Base-by-base conservation (phyloP, 2,888 invertebrate genomes). In the Itoplectis maculator region DNA sequence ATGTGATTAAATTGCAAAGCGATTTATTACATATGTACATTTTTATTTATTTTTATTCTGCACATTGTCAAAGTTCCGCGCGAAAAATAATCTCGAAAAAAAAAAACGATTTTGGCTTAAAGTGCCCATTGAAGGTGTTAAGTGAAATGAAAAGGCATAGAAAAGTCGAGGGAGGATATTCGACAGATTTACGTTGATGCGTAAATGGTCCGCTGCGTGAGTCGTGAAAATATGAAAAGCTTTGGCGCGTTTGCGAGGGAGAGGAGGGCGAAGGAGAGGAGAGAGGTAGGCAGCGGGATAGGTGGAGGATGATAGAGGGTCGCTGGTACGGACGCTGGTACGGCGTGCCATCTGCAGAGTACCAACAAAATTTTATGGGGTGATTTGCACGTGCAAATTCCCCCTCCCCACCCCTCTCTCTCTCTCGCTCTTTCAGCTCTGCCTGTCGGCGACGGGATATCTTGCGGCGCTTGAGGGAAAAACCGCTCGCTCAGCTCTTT, bases 331-430 rank as follows among this genome's bases (percentile, higher is more conserved):
- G 42, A 74, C 40, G 15, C 45, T 72, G 54, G 18, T 59, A 35
- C 37, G 45, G 47, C 68, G 82, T 79, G 78, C 75, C 79, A 81
- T 79, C 74, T 74, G 75, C 83, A 70, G 69, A 75, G 75, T 77
- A 73, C 76, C 83, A 74, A 84, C 81, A 81, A 83, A 86, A 84
- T 85, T 82, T 85, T 81, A 84, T 81, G 76, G 76, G 76, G 77
- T 78, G 76, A 84, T 85, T 85, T 84, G 69, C 76, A 75, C 82
- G 83, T 80, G 83, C 75, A 79, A 85, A 86, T 81, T 82, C 76
- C 78, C 29, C 65, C 37, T 40, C 51, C 47, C 40, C 47, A 7
- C 13, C 0, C 54, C 20, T 51, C 51, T 42, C 45, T 35, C 11
- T 54, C 54, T 66, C 18, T 37, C 7, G 45, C 18, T 54, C 35